phyloP scores from a whole-genome alignment of 2,113 vertebrate genomes.

The Halichoeres trimaculatus region DNA sequence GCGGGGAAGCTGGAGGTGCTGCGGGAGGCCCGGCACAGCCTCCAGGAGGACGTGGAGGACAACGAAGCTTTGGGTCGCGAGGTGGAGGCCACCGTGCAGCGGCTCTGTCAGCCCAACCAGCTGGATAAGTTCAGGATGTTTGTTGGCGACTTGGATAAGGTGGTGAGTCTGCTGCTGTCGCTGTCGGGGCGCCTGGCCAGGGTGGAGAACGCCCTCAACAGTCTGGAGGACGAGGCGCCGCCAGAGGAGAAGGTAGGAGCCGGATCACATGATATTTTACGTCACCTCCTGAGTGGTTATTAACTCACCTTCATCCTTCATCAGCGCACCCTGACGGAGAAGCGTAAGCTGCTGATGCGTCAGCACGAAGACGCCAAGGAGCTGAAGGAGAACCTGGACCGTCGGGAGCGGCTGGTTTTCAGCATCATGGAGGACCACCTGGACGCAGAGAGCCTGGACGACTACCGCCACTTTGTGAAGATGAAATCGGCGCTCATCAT shows the following conservation, averaged over 20 bases:
- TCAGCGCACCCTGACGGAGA: constrained; percentile 89
- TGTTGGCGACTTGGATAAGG: constrained; percentile 94
- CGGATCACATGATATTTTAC: too few relatives aligned
- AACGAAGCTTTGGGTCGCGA: constrained; percentile 90
- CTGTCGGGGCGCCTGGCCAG: constrained; percentile 92
- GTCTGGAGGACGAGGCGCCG: constrained; percentile 86
- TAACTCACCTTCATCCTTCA: background rate
- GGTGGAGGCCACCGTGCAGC: constrained; percentile 88
- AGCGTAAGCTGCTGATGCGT: constrained; percentile 88
- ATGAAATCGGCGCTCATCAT: constrained; percentile 96
- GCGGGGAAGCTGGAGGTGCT: constrained; percentile 91
- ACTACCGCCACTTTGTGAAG: constrained; percentile 94
- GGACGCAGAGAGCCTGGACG: constrained; percentile 86
- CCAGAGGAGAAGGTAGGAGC: constrained; percentile 87
- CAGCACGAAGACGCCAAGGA: constrained; percentile 95
- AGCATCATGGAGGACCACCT: constrained; percentile 88
- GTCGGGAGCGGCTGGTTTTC: constrained; percentile 87
- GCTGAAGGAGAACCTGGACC: constrained; percentile 95
- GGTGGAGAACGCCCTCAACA: constrained; percentile 95
- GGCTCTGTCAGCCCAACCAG: constrained; percentile 91
- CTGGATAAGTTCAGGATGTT: constrained; percentile 97
- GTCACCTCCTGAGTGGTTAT: background rate
- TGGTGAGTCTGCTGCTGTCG: constrained; percentile 93
- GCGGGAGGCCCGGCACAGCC: constrained; percentile 87
- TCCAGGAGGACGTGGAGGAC: constrained; percentile 91